Conservation (phyloP, 1,140 invertebrate species). For the Eubasilissa regina region DNA sequence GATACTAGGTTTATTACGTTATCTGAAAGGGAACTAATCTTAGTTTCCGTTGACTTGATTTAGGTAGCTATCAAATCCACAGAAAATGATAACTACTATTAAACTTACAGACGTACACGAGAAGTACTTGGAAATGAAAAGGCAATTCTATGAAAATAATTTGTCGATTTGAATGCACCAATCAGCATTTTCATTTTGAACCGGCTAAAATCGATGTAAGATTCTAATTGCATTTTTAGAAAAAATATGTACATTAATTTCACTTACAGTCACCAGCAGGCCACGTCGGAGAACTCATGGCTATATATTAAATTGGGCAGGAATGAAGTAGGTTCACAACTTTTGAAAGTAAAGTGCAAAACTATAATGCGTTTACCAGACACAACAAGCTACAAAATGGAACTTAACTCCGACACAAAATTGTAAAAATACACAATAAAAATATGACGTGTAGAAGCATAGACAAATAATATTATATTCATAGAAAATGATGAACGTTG, state of each 20-base stretch:
- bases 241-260: slow-evolving; percentile 6
- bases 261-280: slow-evolving; percentile 30
- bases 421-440: slow-evolving; percentile 44
- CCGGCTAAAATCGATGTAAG: slow-evolving; percentile 5
- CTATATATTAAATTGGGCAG: neutral
- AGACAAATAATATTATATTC: neutral
- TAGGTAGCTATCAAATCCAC: no score
- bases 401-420: slow-evolving; percentile 10
- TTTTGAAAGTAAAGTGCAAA: slow-evolving; percentile 26
- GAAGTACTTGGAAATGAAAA: no score
- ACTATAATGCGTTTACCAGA: neutral
- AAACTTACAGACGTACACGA: no score
- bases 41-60: no score
- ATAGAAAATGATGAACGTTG: neutral
- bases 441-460: slow-evolving; percentile 45
- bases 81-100: no score
- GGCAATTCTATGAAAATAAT: no score
- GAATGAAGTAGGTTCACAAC: neutral
- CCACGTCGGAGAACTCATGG: slow-evolving; percentile 37
- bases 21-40: no score
- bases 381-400: slow-evolving; percentile 12
- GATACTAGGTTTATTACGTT: no score
- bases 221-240: slow-evolving; percentile 17
- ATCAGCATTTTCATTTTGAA: slow-evolving; percentile 16
- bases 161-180: neutral